A percentile compares a stretch with the other conserved stretches of the same genome.
Evolutionary conservation across 2,113 vertebrate species (phyloP).

Genomic region (human (Homo sapiens)): DNA sequence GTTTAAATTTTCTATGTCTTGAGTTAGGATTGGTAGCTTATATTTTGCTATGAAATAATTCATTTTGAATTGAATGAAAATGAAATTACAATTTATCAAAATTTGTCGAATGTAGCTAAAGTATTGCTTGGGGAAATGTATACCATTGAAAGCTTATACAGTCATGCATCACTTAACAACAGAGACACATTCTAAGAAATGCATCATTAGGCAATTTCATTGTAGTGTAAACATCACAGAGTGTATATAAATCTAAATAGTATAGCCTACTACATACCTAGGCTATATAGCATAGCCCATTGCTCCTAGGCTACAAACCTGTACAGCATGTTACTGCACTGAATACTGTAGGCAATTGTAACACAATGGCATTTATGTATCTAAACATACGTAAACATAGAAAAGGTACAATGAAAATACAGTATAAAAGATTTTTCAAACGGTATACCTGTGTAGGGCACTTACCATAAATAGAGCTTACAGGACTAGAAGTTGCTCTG

Average conservation of each 20-base stretch:
- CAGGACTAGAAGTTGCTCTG: not conserved
- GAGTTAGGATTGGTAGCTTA: not conserved
- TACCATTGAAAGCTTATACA: not conserved
- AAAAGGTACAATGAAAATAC: not conserved
- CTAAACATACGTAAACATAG: not conserved
- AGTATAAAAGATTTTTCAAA: not conserved
- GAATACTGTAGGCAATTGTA: not conserved
- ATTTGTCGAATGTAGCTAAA: not conserved
- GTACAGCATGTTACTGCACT: not conserved
- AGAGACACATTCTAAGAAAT: not conserved
- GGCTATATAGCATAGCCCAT: not conserved
- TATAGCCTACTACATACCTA: not conserved
- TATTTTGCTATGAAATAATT: not conserved
- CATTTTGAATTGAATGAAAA: not conserved
- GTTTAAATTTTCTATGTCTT: not conserved
- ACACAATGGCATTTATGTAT: not conserved
- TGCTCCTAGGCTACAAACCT: not conserved
- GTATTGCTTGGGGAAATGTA: not conserved
- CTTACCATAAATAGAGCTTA: not conserved
- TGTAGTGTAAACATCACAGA: not conserved
- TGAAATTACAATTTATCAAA: not conserved
- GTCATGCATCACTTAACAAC: not conserved
- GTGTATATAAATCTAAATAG: not conserved
- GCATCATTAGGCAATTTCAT: not conserved
- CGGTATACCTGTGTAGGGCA: not conserved